Conservation (phyloP, 2,113 vertebrate species). For the Xiphophorus couchianus region DNA sequence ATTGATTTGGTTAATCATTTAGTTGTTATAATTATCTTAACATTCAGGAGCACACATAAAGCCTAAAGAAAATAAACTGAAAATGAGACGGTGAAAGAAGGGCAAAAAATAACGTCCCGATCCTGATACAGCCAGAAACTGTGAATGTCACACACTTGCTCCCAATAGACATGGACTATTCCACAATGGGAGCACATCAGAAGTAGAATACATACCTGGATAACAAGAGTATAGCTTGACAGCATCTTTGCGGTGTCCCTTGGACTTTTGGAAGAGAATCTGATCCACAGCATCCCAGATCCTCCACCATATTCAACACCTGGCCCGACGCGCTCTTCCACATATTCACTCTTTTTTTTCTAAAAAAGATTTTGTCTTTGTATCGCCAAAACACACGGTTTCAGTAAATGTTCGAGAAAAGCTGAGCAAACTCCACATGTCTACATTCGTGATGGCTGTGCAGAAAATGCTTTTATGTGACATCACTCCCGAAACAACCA, state of each 20-base stretch:
- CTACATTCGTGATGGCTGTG: background rate
- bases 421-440: background rate
- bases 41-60: background rate
- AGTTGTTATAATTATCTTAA: background rate
- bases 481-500: background rate
- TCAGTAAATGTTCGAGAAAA: background rate
- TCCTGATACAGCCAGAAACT: background rate
- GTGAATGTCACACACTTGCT: background rate
- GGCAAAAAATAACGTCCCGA: background rate
- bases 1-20: background rate
- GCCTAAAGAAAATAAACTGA: background rate
- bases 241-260: too few species aligned
- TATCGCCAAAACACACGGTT: background rate
- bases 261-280: background rate
- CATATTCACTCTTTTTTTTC: background rate
- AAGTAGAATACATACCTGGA: background rate
- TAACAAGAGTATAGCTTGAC: too few species aligned
- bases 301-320: too few species aligned
- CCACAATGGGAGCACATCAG: background rate
- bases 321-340: too few species aligned
- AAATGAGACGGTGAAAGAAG: background rate
- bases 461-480: background rate
- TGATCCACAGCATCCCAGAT: background rate
- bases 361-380: background rate
- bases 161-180: background rate